Evolutionary conservation across 2,113 vertebrate genomes (phyloP).

Genomic region (Leptocoma aspasia): DNA sequence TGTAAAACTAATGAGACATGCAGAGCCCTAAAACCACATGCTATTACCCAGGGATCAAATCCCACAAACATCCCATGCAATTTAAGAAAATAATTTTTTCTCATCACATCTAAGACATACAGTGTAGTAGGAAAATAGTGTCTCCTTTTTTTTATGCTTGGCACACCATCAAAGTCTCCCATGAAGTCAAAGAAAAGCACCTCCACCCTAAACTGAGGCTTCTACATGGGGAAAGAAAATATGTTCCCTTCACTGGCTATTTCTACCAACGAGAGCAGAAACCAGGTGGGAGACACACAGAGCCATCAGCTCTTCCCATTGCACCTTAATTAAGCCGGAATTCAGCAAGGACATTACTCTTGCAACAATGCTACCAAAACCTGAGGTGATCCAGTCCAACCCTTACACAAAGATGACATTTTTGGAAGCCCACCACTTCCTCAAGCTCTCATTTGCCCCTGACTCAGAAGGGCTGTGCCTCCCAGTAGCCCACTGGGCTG

Average conservation of each 20-base stretch:
- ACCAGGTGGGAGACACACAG: background rate
- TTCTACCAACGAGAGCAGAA: conserved; percentile 11
- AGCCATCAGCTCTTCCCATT: background rate
- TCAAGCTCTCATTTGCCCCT: background rate
- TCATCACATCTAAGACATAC: conserved; percentile 29
- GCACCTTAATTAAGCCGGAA: background rate
- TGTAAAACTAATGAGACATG: conserved; percentile 47
- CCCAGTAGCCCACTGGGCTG: rapidly evolving
- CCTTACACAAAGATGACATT: background rate
- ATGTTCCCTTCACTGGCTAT: background rate
- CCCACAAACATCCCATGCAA: conserved; percentile 19
- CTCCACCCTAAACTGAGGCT: conserved; percentile 29
- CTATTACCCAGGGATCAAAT: conserved; percentile 41
- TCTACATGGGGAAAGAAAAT: background rate
- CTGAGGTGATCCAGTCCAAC: background rate
- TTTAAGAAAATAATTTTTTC: conserved; percentile 41
- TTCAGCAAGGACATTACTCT: background rate
- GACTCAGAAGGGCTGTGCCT: background rate
- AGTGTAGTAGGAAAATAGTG: background rate
- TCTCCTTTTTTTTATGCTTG: conserved; percentile 2
- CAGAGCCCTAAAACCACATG: conserved; percentile 43
- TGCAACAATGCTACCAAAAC: rapidly evolving
- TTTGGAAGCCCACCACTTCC: background rate
- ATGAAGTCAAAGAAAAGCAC: conserved; percentile 33
- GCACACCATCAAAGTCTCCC: conserved; percentile 33